phyloP scores from a whole-genome alignment of 2,797 vertebrate species.

The Siniperca scherzeri region DNA sequence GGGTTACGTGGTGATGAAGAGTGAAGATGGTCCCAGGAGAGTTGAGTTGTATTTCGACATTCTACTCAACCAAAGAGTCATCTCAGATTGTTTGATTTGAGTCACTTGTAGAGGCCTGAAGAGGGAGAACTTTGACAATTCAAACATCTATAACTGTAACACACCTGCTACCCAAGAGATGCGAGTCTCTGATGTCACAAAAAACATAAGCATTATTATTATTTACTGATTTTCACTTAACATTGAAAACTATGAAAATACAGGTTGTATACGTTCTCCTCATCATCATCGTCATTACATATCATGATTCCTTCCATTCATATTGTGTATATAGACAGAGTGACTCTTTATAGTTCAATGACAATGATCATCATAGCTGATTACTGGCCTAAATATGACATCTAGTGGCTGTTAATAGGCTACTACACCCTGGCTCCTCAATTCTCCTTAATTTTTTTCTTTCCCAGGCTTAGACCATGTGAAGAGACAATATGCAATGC shows the following conservation, averaged over 20 bases:
- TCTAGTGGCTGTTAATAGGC: constrained; percentile 41
- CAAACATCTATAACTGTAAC: neutral
- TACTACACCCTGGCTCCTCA: neutral
- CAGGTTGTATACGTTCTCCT: neutral
- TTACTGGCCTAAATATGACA: constrained; percentile 30
- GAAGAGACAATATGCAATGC: neutral
- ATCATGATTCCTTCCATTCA: neutral
- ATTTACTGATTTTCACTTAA: neutral
- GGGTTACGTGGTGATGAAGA: neutral
- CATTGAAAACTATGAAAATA: neutral
- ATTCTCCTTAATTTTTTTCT: no score
- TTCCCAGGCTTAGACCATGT: no score
- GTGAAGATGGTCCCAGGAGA: neutral
- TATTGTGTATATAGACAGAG: neutral
- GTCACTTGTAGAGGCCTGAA: neutral
- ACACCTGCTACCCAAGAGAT: neutral
- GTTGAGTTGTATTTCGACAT: neutral
- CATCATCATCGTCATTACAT: neutral
- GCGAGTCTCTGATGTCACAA: neutral
- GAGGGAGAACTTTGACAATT: neutral
- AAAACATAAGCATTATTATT: neutral
- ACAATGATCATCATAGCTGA: neutral
- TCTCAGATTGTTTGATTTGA: neutral
- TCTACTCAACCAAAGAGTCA: neutral
- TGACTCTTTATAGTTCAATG: neutral